Percentiles rank a stretch among this genome's conserved stretches.
Conservation (phyloP, 2,888 invertebrate species). For the Strigamia maritima region DNA sequence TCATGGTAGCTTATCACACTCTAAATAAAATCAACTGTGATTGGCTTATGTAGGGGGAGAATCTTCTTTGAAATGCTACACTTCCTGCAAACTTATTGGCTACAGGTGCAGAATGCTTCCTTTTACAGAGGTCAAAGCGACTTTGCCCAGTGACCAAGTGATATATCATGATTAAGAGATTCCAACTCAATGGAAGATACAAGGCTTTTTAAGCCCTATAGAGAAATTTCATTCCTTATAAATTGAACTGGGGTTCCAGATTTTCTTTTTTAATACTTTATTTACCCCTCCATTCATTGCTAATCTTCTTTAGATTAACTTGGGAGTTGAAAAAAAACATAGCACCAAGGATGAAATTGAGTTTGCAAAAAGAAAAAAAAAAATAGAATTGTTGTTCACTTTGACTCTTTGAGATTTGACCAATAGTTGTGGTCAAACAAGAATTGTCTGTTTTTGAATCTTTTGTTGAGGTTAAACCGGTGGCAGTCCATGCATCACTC, state of each 20-base stretch:
- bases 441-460: background rate
- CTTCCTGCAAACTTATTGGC: conserved; percentile 21
- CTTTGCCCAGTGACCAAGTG: conserved; percentile 27
- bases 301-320: conserved; percentile 7
- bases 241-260: background rate
- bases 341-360: background rate
- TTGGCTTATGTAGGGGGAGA: conserved; percentile 3
- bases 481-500: conserved; percentile 34
- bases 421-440: conserved; percentile 6
- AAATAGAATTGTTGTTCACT: background rate
- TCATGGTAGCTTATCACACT: background rate
- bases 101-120: conserved; percentile 22
- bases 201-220: background rate
- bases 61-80: conserved; percentile 23
- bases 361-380: background rate
- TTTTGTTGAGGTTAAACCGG: conserved; percentile 25
- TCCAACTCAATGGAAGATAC: background rate
- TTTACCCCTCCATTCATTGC: background rate
- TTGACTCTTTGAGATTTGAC: no score
- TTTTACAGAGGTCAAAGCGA: background rate
- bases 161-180: conserved; percentile 34
- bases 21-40: conserved; percentile 26
- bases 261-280: background rate
- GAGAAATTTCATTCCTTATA: background rate
- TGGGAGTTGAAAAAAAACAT: background rate